These are phyloP conservation scores for Fundulus diaphanus DNA, from an alignment of 2,797 vertebrate genomes.

Conservation along the genomic window DNA sequence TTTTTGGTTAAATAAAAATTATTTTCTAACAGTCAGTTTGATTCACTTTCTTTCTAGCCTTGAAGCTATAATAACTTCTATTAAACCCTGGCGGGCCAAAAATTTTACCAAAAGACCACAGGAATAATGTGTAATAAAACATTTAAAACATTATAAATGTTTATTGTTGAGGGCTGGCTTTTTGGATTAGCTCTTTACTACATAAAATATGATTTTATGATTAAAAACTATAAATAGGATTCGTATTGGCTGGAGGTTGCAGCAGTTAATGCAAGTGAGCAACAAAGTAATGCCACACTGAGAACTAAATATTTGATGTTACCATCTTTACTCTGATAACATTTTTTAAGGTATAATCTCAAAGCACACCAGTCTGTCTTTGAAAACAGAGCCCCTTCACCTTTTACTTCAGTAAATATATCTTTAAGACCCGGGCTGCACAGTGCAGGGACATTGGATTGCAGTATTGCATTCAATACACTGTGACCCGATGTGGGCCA, in stretches of 20 bases:
- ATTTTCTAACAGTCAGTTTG: background rate
- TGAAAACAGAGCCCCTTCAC: background rate
- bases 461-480: too few relatives aligned
- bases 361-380: background rate
- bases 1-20: background rate
- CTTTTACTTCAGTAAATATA: background rate
- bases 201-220: background rate
- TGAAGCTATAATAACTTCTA: too few relatives aligned
- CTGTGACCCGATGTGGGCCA: background rate
- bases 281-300: background rate
- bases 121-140: too few relatives aligned
- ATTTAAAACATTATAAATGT: too few relatives aligned
- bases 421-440: background rate
- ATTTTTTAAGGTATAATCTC: background rate
- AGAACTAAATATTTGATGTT: background rate
- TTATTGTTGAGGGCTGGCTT: too few relatives aligned
- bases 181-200: background rate
- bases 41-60: background rate
- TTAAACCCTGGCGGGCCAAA: too few relatives aligned
- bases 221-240: background rate
- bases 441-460: too few relatives aligned
- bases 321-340: background rate
- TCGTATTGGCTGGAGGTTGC: background rate
- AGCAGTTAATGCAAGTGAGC: background rate
- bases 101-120: too few relatives aligned